Base-by-base conservation (phyloP, 2,888 invertebrate genomes). In the Polia nebulosa region DNA sequence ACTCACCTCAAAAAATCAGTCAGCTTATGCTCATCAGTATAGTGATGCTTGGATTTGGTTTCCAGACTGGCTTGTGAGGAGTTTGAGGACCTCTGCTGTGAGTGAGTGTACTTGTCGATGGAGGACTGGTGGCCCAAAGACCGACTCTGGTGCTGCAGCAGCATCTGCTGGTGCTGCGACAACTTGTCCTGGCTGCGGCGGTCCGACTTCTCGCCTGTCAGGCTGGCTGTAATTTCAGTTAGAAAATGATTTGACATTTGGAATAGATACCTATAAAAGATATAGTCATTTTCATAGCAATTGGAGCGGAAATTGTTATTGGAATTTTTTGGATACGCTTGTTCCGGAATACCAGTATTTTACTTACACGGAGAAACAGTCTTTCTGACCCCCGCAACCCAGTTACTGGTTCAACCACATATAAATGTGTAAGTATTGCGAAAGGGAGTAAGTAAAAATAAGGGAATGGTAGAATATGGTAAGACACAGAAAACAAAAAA, bases 111-210 rank as follows among this genome's bases (percentile, higher is more conserved):
- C 89, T 97, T 97, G 86, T 97, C 97, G 57, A 97, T 92, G 0
- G 92, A 82, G 56, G 96, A 96, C 87, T 96, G 96, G 86, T 96
- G 96, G 1, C 95, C 96, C 60, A 96, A 91, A 0, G 95, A 96
- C 61, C 94, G 96, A 96, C 87, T 97, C 88, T 97, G 97, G 80
- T 97, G 97, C 83, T 97, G 97, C 69, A 97, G 95, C 53, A 97
- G 87, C 84, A 97, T 95, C 87, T 97, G 97, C 80, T 97, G 97
- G 80, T 97, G 97, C 77, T 97, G 97, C 2, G 95, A 96, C 60
- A 96, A 85, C 83, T 96, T 95, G 57, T 96, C 96, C 59, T 92
- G 96, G 4, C 93, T 87, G 44, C 95, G 93, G 20, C 95, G 93
- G 70, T 95, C 95, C 0, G 90, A 79, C 76, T 95, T 95, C 53